These are phyloP conservation scores for Pionites leucogaster DNA, from an alignment of 2,113 vertebrate species.

Conservation along the genomic window DNA sequence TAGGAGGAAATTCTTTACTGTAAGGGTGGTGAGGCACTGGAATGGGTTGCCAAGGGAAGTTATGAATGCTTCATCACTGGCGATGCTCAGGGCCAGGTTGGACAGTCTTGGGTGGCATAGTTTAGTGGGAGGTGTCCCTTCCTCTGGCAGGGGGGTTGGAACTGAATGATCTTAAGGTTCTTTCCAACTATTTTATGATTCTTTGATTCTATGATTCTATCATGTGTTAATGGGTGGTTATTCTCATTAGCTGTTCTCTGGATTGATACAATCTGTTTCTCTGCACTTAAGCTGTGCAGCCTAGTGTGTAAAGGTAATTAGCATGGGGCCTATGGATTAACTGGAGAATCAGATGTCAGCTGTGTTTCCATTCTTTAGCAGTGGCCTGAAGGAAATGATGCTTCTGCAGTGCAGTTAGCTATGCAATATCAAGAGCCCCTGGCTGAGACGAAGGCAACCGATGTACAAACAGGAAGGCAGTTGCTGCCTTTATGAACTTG, in stretches of 20 bases:
- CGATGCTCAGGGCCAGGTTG: too few species aligned
- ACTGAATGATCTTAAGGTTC: too few species aligned
- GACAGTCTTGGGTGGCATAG: too few species aligned
- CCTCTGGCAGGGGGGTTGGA: too few species aligned
- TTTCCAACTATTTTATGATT: too few species aligned
- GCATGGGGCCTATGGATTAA: neutral
- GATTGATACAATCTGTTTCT: neutral
- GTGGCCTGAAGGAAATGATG: neutral
- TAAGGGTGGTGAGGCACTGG: too few species aligned
- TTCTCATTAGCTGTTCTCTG: slow-evolving; percentile 2
- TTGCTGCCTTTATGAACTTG: neutral
- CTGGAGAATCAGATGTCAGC: slow-evolving; percentile 8
- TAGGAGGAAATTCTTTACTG: too few species aligned
- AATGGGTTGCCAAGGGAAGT: too few species aligned
- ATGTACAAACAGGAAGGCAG: neutral
- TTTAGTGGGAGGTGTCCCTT: too few species aligned
- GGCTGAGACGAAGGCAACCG: neutral
- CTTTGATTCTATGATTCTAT: too few species aligned
- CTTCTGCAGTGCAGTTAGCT: neutral
- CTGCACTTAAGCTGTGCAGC: neutral
- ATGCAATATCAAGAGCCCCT: neutral
- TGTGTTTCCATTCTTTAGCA: neutral
- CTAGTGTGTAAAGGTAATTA: slow-evolving; percentile 6
- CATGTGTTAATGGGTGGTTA: slow-evolving; percentile 19
- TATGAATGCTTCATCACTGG: too few species aligned